phyloP scores from a whole-genome alignment of 2,113 vertebrate genomes.

The Pipa parva region DNA sequence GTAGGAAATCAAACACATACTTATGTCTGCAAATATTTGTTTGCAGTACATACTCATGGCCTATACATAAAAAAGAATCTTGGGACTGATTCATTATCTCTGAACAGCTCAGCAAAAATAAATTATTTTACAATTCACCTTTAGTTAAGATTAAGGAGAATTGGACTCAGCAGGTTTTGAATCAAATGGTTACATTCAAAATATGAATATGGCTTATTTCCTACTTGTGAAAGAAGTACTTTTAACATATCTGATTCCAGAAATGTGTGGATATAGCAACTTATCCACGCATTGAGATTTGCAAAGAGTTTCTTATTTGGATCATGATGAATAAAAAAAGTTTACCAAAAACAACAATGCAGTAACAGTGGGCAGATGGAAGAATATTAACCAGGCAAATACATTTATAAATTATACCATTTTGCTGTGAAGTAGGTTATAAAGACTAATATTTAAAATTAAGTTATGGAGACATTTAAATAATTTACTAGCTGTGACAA shows the following conservation, averaged over 20 bases:
- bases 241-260: not conserved
- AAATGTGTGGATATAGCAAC: not conserved
- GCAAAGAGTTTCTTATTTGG: not conserved
- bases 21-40: not conserved
- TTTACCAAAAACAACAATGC: not conserved
- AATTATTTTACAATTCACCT: constrained; percentile 3
- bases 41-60: not conserved
- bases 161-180: constrained; percentile 13
- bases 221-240: not conserved
- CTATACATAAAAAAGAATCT: not conserved
- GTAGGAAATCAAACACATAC: not conserved
- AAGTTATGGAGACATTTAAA: no score
- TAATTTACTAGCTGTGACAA: no score
- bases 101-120: not conserved
- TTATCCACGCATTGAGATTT: not conserved
- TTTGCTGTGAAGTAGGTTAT: no score
- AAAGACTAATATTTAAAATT: no score
- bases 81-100: not conserved
- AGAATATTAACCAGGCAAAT: no score
- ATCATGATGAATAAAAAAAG: not conserved
- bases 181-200: not conserved
- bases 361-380: no score
- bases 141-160: constrained; percentile 1
- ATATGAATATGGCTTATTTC: constrained; percentile 8
- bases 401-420: no score